Evolutionary conservation across 2,888 invertebrate species (phyloP).

Genomic region (Rosalia funebris): DNA sequence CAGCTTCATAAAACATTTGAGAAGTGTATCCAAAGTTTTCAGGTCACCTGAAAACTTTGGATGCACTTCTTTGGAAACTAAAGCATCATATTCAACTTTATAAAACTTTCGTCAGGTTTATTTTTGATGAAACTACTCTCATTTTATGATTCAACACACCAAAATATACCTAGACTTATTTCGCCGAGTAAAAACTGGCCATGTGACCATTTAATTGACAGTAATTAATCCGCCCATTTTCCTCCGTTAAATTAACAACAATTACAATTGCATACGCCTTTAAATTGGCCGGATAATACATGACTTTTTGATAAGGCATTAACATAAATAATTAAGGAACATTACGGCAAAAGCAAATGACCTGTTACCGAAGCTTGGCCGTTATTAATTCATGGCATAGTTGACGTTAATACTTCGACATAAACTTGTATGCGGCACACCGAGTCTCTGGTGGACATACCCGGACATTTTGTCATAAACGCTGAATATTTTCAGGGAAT

Average conservation of each 20-base stretch:
- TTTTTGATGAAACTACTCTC: no score
- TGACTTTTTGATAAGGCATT: constrained; percentile 10
- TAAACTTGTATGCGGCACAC: neutral
- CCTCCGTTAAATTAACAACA: constrained; percentile 15
- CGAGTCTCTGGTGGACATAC: neutral
- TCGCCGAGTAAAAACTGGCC: constrained; percentile 12
- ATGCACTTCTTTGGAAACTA: no score
- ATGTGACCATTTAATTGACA: constrained; percentile 23
- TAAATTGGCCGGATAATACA: constrained; percentile 13
- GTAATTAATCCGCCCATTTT: constrained; percentile 15
- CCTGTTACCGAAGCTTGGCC: neutral
- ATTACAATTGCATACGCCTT: constrained; percentile 22
- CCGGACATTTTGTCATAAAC: constrained; percentile 1
- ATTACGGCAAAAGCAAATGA: constrained; percentile 9
- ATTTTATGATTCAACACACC: neutral
- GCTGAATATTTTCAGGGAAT: neutral
- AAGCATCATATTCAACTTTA: no score
- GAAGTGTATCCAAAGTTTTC: no score
- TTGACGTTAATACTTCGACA: neutral
- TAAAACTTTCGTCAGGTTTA: no score
- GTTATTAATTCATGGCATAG: constrained; percentile 6
- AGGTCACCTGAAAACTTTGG: no score
- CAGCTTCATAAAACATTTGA: no score
- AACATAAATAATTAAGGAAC: constrained; percentile 16
- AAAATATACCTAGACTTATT: constrained; percentile 21